Percentiles rank a stretch among this genome's conserved stretches.
Evolutionary conservation across 1,140 invertebrate species (phyloP).

Genomic region (Alviniconcha marisindica): DNA sequence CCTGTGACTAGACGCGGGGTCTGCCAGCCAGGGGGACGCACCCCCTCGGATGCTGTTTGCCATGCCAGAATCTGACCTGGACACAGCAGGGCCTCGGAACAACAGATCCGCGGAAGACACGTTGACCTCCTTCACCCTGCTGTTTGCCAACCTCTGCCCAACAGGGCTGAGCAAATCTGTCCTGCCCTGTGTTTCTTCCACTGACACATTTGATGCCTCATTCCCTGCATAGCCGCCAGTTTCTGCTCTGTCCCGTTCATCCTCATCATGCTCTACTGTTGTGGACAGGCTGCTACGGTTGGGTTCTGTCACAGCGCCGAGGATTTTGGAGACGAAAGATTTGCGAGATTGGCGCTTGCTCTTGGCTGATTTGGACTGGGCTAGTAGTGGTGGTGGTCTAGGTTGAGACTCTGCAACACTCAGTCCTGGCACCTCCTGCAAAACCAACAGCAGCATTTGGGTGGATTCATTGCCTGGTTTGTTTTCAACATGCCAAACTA

Average conservation of each 20-base stretch:
- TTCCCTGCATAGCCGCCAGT: neutral
- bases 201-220: neutral
- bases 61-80: no score
- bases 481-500: no score
- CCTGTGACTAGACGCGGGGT: no score
- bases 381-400: neutral
- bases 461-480: no score
- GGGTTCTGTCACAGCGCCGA: neutral
- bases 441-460: no score
- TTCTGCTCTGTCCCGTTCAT: conserved; percentile 7
- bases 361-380: neutral
- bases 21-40: no score
- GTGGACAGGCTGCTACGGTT: neutral
- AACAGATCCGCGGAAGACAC: neutral
- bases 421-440: conserved; percentile 9
- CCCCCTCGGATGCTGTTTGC: no score
- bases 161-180: neutral
- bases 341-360: neutral
- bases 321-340: conserved; percentile 38
- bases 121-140: neutral
- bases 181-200: neutral
- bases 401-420: neutral
- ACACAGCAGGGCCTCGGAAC: no score
- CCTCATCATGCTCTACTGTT: neutral
- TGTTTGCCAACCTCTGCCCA: neutral